These are phyloP conservation scores for Zophobas morio DNA, from an alignment of 1,140 invertebrate genomes.

Conservation along the genomic window DNA sequence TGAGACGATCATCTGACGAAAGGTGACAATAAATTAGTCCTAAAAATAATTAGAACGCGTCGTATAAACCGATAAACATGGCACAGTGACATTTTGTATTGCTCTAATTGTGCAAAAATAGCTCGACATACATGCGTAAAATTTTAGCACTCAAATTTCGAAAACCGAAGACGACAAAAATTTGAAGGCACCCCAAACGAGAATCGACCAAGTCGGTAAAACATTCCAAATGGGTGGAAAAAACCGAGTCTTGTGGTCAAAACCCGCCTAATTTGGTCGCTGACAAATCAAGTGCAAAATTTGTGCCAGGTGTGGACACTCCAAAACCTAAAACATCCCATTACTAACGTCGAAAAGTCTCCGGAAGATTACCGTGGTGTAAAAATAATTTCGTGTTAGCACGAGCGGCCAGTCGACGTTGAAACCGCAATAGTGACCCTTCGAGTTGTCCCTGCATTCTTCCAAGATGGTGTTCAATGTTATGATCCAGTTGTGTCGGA, in stretches of 20 bases:
- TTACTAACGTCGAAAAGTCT: too few species aligned
- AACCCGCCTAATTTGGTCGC: too few species aligned
- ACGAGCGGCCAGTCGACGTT: too few species aligned
- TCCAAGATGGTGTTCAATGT: constrained; percentile 64
- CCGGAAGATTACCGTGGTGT: too few species aligned
- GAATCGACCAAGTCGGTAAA: too few species aligned
- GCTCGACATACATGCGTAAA: background rate
- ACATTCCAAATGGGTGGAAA: too few species aligned
- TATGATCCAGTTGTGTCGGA: constrained; percentile 81
- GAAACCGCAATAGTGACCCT: background rate
- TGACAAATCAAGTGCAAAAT: too few species aligned
- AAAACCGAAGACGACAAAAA: background rate
- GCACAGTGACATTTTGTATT: constrained; percentile 19
- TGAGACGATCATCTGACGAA: background rate
- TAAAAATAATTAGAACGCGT: constrained; percentile 16
- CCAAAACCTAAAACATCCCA: too few species aligned
- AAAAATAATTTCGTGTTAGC: too few species aligned
- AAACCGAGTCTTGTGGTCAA: too few species aligned
- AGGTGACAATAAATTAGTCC: constrained; percentile 11
- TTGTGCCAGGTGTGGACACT: too few species aligned
- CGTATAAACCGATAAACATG: constrained; percentile 21
- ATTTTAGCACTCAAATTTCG: background rate
- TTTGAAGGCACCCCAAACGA: too few species aligned
- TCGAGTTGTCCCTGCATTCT: background rate
- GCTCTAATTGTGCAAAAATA: constrained; percentile 22